Base-by-base conservation (phyloP, 1,140 invertebrate genomes). In the Euwallacea fornicatus region DNA sequence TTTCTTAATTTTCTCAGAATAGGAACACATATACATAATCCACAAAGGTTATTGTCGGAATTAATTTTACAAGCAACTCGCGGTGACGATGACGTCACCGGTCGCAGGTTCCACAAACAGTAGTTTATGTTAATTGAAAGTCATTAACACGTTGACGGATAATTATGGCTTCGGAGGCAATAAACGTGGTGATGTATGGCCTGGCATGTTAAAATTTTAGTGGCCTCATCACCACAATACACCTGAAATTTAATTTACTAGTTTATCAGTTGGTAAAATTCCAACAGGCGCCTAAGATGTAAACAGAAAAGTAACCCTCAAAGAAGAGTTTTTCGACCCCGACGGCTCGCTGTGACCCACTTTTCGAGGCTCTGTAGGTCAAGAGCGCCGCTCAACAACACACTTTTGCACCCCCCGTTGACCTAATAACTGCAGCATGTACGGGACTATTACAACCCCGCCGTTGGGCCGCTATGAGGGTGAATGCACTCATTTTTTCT, bases 91-190 rank as follows among this genome's bases (percentile, higher is more conserved):
- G 66, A 68, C 66, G 66, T 70, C 68, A 70, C 53, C 60, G 68
- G 60, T 70, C 68, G 68, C 61, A 70, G 68, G 61, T 70, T 70
- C 68, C 54, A 70, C 68, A 70, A 69, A 70, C 68, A 70, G 68
- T 70, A 70, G 68, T 70, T 70, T 64, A 70, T 64, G 68, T 70
- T 70, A 70, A 70, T 70, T 70, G 68, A 70, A 70, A 70, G 68
- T 62, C 68, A 70, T 70, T 70, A 70, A 70, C 68, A 70, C 58
- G 68, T 70, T 70, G 68, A 70, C 68, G 68, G 59, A 70, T 70
- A 70, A 70, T 70, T 70, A 70, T 64, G 61, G 68, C 60, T 54
- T 64, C 54, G 10, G 43, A n/a, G 47, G 50, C 59, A 61, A 56
- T 70, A 70, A 70, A 63, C 60, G 21, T 2, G 15, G 60, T 68